Percentiles rank a stretch among this genome's conserved stretches.
phyloP scores from a whole-genome alignment of 1,140 invertebrate species.

The Apis florea region DNA sequence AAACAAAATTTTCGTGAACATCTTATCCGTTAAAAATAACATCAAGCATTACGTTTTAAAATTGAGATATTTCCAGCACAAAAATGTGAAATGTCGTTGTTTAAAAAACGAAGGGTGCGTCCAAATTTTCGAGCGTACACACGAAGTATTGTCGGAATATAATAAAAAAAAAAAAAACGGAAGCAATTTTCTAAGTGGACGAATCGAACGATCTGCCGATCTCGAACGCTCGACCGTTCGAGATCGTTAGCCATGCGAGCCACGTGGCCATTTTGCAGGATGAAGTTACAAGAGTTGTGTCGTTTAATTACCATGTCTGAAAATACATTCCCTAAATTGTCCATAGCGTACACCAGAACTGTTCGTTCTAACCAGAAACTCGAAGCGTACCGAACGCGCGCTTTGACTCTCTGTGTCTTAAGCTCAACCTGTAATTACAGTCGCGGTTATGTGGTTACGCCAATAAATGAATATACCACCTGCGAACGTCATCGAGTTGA shows the following conservation, averaged over 20 bases:
- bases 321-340: constrained; percentile 36
- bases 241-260: not conserved
- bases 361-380: constrained; percentile 39
- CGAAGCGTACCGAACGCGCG: constrained; percentile 28
- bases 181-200: not conserved
- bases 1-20: no score
- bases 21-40: no score
- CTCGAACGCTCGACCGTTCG: not conserved
- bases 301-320: constrained; percentile 28
- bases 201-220: not conserved
- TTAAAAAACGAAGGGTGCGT: no score
- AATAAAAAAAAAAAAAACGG: no score
- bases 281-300: constrained; percentile 13
- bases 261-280: not conserved
- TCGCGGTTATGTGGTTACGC: constrained; percentile 27
- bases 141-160: no score
- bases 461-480: constrained; percentile 62
- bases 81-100: no score
- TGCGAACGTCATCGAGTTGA: constrained; percentile 78
- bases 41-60: no score
- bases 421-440: constrained; percentile 45
- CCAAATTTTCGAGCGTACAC: no score
- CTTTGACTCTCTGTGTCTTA: constrained; percentile 42
- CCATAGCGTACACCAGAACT: constrained; percentile 22
- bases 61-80: no score